Conservation (phyloP, 1,140 invertebrate species). For the Sarcophaga peregrina region DNA sequence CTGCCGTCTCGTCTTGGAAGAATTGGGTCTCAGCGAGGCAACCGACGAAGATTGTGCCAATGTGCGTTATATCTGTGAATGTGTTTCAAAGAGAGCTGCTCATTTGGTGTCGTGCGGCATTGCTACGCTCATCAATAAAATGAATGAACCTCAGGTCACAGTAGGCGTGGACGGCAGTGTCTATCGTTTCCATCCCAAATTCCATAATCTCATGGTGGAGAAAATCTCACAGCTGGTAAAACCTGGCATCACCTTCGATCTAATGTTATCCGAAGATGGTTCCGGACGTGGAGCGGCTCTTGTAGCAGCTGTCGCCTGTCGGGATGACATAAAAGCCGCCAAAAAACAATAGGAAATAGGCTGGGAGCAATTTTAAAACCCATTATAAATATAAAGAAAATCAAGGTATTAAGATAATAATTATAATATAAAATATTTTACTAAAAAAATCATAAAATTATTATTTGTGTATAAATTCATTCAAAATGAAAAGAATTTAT, state of each 20-base stretch:
- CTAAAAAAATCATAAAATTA: neutral
- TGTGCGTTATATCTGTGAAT: slow-evolving; percentile 91
- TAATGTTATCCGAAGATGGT: slow-evolving; percentile 98
- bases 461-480: no score
- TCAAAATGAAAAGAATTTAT: slow-evolving; percentile 10
- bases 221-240: slow-evolving; percentile 86
- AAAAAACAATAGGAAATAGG: slow-evolving; percentile 25
- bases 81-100: slow-evolving; percentile 92
- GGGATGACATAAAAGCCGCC: slow-evolving; percentile 52
- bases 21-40: slow-evolving; percentile 78
- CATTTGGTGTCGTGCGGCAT: slow-evolving; percentile 92
- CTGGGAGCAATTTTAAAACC: neutral
- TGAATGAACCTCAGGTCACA: slow-evolving; percentile 89
- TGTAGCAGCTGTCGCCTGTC: slow-evolving; percentile 90
- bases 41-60: slow-evolving; percentile 90
- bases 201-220: slow-evolving; percentile 95
- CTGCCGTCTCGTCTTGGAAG: slow-evolving; percentile 89
- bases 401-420: slow-evolving; percentile 28
- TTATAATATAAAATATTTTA: slow-evolving; percentile 16
- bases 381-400: slow-evolving; percentile 2
- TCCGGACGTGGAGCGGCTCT: slow-evolving; percentile 97
- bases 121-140: slow-evolving; percentile 85
- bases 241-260: slow-evolving; percentile 84
- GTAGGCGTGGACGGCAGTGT: slow-evolving; percentile 99
- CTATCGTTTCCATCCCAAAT: slow-evolving; percentile 98